phyloP scores from a whole-genome alignment of 2,797 vertebrate species.

The Spinus olivaceus region DNA sequence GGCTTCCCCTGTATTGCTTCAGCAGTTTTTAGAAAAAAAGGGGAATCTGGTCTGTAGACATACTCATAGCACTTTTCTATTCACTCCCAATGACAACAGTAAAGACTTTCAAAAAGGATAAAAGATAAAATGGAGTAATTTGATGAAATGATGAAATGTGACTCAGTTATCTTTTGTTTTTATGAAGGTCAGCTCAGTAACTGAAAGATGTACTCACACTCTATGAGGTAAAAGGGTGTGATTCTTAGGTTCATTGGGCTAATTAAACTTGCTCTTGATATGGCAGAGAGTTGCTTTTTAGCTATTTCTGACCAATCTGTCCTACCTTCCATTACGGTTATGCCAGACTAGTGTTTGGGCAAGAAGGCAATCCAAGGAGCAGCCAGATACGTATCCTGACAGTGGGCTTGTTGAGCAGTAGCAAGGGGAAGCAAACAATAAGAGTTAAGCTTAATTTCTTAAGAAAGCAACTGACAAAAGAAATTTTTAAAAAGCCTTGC shows the following conservation, averaged over 20 bases:
- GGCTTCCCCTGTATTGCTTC: neutral
- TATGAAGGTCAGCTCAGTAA: neutral
- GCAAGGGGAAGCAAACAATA: neutral
- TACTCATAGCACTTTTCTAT: neutral
- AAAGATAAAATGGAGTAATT: neutral
- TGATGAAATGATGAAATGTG: neutral
- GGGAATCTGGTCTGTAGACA: neutral
- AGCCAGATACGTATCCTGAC: neutral
- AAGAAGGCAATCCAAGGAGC: neutral
- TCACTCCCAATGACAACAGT: neutral
- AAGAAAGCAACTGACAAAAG: neutral
- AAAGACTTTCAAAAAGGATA: neutral
- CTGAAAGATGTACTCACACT: neutral
- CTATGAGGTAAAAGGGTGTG: neutral
- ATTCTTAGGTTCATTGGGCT: neutral
- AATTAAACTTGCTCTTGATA: neutral
- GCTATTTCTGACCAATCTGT: neutral
- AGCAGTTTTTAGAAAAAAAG: neutral
- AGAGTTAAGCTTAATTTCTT: neutral
- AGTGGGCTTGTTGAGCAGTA: neutral
- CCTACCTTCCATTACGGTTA: neutral
- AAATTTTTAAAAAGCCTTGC: neutral
- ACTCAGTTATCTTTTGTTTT: neutral
- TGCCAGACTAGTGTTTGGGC: neutral
- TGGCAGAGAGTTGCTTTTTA: neutral